phyloP scores from a whole-genome alignment of 2,113 vertebrate species.

The Rhodinocichla rosea region DNA sequence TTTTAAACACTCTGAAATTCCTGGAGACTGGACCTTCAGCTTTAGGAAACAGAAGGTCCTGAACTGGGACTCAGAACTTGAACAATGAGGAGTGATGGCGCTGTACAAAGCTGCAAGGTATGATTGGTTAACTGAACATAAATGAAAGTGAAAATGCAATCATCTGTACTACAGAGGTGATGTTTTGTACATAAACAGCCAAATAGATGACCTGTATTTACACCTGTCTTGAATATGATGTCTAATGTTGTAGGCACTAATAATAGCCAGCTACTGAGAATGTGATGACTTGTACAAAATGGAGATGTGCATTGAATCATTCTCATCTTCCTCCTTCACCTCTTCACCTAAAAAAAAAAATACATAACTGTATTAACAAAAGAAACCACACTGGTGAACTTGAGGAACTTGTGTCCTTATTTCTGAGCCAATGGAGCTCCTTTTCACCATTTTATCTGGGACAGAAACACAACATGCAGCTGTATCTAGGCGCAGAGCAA shows the following conservation, averaged over 20 bases:
- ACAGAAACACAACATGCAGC: fast-evolving
- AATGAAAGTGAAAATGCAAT: neutral
- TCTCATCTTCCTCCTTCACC: neutral
- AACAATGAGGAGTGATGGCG: fast-evolving
- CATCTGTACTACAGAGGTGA: neutral
- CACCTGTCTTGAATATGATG: neutral
- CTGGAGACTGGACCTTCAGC: neutral
- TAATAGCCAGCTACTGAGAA: neutral
- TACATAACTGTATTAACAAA: neutral
- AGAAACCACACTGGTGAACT: neutral
- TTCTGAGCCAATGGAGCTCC: neutral
- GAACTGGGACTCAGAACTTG: neutral
- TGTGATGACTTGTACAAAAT: neutral
- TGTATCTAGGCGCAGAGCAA: neutral
- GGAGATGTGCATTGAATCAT: neutral
- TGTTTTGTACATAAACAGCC: neutral
- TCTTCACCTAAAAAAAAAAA: neutral
- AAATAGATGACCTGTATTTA: neutral
- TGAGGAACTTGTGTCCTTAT: neutral
- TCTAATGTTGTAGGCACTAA: neutral
- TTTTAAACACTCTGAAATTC: neutral
- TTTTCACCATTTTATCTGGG: neutral
- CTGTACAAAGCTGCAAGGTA: neutral
- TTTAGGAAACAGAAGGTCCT: neutral
- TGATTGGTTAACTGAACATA: neutral